Conservation (phyloP, 2,797 vertebrate genomes). For the Pempheris klunzingeri region DNA sequence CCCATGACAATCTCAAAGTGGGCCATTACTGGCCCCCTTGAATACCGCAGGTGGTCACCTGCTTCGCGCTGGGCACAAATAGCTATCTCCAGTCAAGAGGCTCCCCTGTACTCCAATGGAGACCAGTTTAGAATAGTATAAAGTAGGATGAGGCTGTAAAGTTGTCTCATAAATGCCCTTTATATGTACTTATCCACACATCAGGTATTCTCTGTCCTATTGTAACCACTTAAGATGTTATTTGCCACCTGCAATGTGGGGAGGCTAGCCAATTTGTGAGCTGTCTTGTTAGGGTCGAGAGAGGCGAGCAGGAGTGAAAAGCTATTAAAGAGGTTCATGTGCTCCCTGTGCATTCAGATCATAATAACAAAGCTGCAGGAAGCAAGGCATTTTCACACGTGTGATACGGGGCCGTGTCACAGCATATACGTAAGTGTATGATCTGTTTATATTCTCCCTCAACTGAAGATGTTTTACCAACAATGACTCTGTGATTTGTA, state of each 20-base stretch:
- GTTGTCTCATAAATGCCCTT: constrained; percentile 56
- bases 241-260: constrained; percentile 25
- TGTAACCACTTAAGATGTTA: constrained; percentile 45
- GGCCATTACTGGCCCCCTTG: constrained; percentile 51
- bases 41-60: constrained; percentile 35
- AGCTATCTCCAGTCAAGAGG: constrained; percentile 20
- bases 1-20: constrained; percentile 63
- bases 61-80: constrained; percentile 45
- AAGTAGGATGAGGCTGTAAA: constrained; percentile 40
- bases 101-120: constrained; percentile 19
- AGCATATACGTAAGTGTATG: neutral
- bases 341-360: neutral
- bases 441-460: neutral
- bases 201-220: constrained; percentile 30
- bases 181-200: constrained; percentile 23
- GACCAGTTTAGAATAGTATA: constrained; percentile 37
- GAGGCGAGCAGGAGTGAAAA: neutral
- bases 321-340: neutral
- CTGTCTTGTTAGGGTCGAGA: constrained; percentile 29
- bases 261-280: constrained; percentile 11
- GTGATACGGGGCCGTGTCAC: neutral
- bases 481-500: no score
- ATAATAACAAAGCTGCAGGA: constrained; percentile 29
- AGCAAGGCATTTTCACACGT: constrained; percentile 12
- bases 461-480: neutral